A percentile compares a stretch with the other conserved stretches of the same genome.
These are phyloP conservation scores for Cetonia aurata DNA, from an alignment of 2,888 invertebrate genomes.

Conservation along the genomic window DNA sequence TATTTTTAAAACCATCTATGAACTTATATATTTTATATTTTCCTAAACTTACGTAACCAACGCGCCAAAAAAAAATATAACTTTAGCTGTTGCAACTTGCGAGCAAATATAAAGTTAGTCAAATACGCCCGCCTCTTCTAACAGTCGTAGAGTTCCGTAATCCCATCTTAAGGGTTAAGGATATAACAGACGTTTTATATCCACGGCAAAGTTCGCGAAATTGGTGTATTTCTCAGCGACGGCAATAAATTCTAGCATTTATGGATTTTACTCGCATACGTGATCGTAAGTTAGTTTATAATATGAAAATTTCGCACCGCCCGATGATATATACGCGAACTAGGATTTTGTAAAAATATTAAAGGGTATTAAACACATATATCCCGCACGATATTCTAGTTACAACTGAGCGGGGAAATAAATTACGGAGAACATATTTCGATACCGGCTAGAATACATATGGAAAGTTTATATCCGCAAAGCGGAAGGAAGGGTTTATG, in stretches of 20 bases:
- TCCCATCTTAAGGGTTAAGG: constrained; percentile 18
- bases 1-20: too few relatives aligned
- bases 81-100: background rate
- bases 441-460: constrained; percentile 9
- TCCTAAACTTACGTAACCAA: constrained; percentile 19
- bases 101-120: constrained; percentile 28
- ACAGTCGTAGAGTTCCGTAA: constrained; percentile 27
- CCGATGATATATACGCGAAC: constrained; percentile 11
- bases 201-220: constrained; percentile 32
- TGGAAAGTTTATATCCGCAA: constrained; percentile 23
- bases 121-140: constrained; percentile 21
- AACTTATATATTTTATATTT: too few relatives aligned
- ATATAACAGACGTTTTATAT: constrained; percentile 36
- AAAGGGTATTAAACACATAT: constrained; percentile 39
- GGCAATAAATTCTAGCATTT: constrained; percentile 34
- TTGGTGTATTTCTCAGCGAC: constrained; percentile 33
- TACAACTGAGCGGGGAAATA: constrained; percentile 13
- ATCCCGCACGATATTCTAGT: constrained; percentile 19
- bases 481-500: constrained; percentile 18
- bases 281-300: constrained; percentile 36
- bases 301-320: constrained; percentile 23
- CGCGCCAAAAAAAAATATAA: constrained; percentile 7
- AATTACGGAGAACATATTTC: constrained; percentile 25
- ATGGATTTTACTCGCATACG: constrained; percentile 35
- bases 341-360: constrained; percentile 32